Evolutionary conservation across 2,888 invertebrate species (phyloP), one percentile per base, ranked within the genome.

Genomic region (Athalia cordata): DNA sequence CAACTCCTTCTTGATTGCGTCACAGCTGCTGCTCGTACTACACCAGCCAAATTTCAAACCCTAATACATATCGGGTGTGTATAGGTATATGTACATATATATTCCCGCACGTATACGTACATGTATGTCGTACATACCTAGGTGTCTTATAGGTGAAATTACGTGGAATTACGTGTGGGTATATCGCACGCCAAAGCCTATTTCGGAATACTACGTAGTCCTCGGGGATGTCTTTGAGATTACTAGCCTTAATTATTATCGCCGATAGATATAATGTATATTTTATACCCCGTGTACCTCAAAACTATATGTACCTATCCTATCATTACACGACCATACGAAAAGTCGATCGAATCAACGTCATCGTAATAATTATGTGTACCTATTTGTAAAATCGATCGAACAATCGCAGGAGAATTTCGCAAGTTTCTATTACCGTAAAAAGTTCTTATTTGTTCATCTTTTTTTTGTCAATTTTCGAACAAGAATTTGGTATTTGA

Each of bases 1-100:
- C 75, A 29, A 29, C 29, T 75, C 62, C n/a, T 59, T 50, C 75
- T 61, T 62, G 50, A 64, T 50, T 29, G 43, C 75, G 75, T 75
- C 75, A 50, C 64, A 50, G 62, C 62, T 29, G 62, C 62, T 29
- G 29, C 29, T 68, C 47, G 68, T 68, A 55, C 68, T 5, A 50
- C 15, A 55, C 52, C 43, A 55, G n/a, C 50, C 55, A 8, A 50
- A 15, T 52, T 29, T 68, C 52, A 29, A 68, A 29, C n/a, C 29
- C 52, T 29, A 50, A 4, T 15, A 6, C 6, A 5, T 62, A 29
- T 29, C 29, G 29, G 29, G 29, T 6, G 2, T 9, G 11, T 47
- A 47, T n/a, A 47, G 6, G 4, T 49, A 15, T 52, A 2, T 52
- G 13, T 43, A 43, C 11, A 9, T 29, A 29, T 55, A 68, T 68